Base-by-base conservation (phyloP, 2,797 vertebrate genomes). In the Champsocephalus esox region DNA sequence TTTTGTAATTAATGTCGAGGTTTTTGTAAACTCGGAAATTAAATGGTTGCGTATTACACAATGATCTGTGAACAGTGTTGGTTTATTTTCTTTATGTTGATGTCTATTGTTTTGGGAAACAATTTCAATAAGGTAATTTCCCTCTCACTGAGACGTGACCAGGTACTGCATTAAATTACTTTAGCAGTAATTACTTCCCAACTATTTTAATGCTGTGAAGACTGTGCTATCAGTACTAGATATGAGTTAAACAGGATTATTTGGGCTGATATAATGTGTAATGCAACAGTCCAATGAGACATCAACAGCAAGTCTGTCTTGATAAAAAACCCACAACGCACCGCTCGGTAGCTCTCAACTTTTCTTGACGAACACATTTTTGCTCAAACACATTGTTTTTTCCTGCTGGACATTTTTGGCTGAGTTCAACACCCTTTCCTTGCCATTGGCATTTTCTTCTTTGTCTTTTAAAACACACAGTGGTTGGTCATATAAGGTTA, bases 341-440 rank as follows among this genome's bases (percentile, higher is more conserved):
- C 32, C 12, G 16, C 2, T 11, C 14, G 12, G 24, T 3, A 61
- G 68, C 50, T 52, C 28, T 61, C 46, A 80, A 63, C 13, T 46
- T 73, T 57, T 52, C 60, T 62, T 21, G 34, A 81, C 74, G 75
- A 74, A 78, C 46, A 12, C 43, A 43, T 67, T 86, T 38, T 80
- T 75, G 28, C 43, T 77, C 66, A 76, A 84, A 86, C 61, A 21
- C 81, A 51, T 72, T 85, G 76, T 90, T 91, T 87, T 87, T 90
- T 89, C 84, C 82, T 87, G 83, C 9, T 72, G 64, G 75, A 54
- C 75, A 89, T 90, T 87, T 89, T 64, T 73, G 71, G 79, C 79
- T 61, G 17, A 2, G 21, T 65, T 19, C 55, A 66, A 66, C 80
- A 84, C 84, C 83, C 77, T 82, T 92, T 75, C 87, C 81, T 85